Evolutionary conservation across 2,888 invertebrate genomes (phyloP).

Genomic region (Bellardia pandia): DNA sequence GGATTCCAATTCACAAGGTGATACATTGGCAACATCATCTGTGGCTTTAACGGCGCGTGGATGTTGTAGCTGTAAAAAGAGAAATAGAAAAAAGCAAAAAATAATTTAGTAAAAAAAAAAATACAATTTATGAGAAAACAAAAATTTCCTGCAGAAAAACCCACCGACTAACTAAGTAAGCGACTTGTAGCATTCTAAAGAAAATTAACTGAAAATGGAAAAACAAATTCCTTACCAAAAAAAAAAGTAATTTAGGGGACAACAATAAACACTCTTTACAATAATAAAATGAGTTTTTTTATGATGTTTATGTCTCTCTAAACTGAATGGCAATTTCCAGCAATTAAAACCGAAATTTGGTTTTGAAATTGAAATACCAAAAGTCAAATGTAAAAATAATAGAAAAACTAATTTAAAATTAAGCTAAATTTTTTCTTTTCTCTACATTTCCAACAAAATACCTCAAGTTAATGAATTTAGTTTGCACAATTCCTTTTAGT

Average conservation of each 20-base stretch:
- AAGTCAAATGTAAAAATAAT: constrained; percentile 1
- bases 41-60: constrained; percentile 78
- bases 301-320: not conserved
- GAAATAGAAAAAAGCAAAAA: constrained; percentile 14
- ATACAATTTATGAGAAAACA: constrained; percentile 1
- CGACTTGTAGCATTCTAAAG: not conserved
- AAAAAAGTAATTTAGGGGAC: constrained; percentile 2
- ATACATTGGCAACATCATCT: constrained; percentile 80
- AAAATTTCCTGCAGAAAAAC: not conserved
- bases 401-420: constrained; percentile 3
- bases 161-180: not conserved
- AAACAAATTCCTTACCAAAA: not conserved
- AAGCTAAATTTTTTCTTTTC: not conserved
- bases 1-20: constrained; percentile 83
- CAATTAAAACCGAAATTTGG: not conserved
- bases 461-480: constrained; percentile 19
- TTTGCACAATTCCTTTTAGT: not conserved
- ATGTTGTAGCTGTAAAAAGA: constrained; percentile 78
- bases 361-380: not conserved
- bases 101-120: not conserved
- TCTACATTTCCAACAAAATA: constrained; percentile 1
- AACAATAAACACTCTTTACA: constrained; percentile 10
- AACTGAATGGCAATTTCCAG: not conserved
- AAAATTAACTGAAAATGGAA: constrained; percentile 1
- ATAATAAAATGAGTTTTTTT: not conserved